phyloP scores from a whole-genome alignment of 2,888 invertebrate species.

The Craniophora ligustri region DNA sequence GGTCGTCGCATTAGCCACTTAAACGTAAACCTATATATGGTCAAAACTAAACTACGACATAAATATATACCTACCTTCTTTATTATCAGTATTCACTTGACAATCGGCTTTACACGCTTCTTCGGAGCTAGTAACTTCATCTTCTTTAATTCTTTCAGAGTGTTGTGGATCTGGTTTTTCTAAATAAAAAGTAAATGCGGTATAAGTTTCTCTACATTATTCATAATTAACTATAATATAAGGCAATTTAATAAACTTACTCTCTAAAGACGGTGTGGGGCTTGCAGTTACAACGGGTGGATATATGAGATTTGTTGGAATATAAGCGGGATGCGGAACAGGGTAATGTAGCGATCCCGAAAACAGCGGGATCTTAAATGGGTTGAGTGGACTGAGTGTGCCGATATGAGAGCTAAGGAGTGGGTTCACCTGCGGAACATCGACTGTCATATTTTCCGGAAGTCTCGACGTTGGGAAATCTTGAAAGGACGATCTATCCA shows the following conservation, averaged over 20 bases:
- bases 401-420: slow-evolving; percentile 63
- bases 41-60: no score
- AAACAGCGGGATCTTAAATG: slow-evolving; percentile 80
- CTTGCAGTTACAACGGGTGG: slow-evolving; percentile 74
- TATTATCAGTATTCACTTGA: slow-evolving; percentile 45
- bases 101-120: slow-evolving; percentile 84
- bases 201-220: not conserved
- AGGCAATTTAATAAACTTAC: slow-evolving; percentile 57
- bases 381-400: slow-evolving; percentile 68
- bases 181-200: slow-evolving; percentile 35
- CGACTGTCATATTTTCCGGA: slow-evolving; percentile 63
- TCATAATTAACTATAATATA: not conserved
- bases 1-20: slow-evolving; percentile 17
- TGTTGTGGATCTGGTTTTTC: slow-evolving; percentile 78
- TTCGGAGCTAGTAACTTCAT: slow-evolving; percentile 93
- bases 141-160: slow-evolving; percentile 88
- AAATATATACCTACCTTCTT: slow-evolving; percentile 51
- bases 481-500: slow-evolving; percentile 71
- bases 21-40: no score
- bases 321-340: slow-evolving; percentile 77
- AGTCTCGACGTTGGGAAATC: slow-evolving; percentile 67
- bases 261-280: slow-evolving; percentile 62
- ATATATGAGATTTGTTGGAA: slow-evolving; percentile 80
- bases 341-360: slow-evolving; percentile 76
- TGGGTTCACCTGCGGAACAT: slow-evolving; percentile 65